phyloP scores from a whole-genome alignment of 2,888 invertebrate genomes.

The Napeogenes inachia region DNA sequence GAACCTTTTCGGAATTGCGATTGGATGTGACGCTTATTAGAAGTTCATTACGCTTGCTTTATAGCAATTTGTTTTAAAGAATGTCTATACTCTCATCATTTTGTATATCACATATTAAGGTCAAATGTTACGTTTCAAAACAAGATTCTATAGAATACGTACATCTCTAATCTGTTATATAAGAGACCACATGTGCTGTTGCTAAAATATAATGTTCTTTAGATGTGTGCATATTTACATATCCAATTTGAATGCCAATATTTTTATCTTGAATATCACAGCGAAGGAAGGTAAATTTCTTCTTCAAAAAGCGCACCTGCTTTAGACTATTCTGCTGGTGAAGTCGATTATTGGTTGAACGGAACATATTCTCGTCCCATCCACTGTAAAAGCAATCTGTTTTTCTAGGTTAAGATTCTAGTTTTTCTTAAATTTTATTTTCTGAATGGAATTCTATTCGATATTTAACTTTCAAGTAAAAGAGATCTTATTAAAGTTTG shows the following conservation, averaged over 20 bases:
- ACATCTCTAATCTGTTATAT: too few relatives aligned
- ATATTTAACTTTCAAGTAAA: neutral
- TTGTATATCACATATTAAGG: neutral
- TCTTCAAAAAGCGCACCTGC: constrained; percentile 20
- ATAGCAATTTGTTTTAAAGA: neutral
- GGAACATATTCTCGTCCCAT: constrained; percentile 9
- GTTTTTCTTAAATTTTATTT: constrained; percentile 4
- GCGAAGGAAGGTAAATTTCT: constrained; percentile 12
- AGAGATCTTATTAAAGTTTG: neutral
- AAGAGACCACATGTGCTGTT: too few relatives aligned
- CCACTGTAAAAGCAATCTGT: constrained; percentile 16
- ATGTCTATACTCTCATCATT: too few relatives aligned
- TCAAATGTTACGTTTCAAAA: too few relatives aligned
- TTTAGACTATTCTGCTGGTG: constrained; percentile 15
- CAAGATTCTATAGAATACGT: too few relatives aligned
- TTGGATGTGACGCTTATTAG: constrained; percentile 10
- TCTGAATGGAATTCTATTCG: neutral
- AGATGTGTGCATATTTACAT: neutral
- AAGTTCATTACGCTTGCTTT: constrained; percentile 1
- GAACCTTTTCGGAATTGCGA: constrained; percentile 11
- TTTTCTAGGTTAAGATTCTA: constrained; percentile 4
- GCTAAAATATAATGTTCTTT: too few relatives aligned
- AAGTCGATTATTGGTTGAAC: constrained; percentile 10
- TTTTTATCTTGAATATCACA: constrained; percentile 7
- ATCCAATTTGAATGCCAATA: constrained; percentile 5